Base-by-base conservation (phyloP, 2,888 invertebrate species). In the Eledona agricola region DNA sequence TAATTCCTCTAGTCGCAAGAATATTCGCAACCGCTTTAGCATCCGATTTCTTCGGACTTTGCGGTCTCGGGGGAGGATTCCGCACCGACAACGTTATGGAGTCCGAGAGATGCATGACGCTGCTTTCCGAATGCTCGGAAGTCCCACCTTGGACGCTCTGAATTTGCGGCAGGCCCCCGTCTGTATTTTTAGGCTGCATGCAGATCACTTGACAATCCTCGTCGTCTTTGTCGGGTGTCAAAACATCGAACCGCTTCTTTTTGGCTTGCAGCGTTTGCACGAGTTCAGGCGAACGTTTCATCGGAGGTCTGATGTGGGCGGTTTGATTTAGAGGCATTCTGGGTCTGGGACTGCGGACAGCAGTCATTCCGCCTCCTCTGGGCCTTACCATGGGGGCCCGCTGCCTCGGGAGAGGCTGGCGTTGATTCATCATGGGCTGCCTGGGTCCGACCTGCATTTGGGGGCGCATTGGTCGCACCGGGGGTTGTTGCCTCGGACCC, bases 21-120 rank as follows among this genome's bases (percentile, higher is more conserved):
- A 90, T 86, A 69, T 86, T 87, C 0, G 90, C 89, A 66, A 90
- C 89, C 0, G 87, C 86, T 65, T 84, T 87, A 0, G 88, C 87
- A 70, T 89, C 87, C 22, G 84, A 83, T 64, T 85, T 85, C 34
- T 84, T 84, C 1, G 77, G 69, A 40, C 66, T 68, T 5, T 66
- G 64, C 1, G 69, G 67, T 45, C 64, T 58, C 1, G 70, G 72
- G 9, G 69, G 70, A n/a, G 75, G 74, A 60, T 83, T 83, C 26
- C 81, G 75, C 6, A 81, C 78, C 19, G 87, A 87, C 59, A 89
- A 78, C 1, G 88, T 88, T 54, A 88, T 86, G 51, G 87, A 86
- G 66, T 87, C 87, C n/a, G 86, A 86, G 26, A 88, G 75, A 72
- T 86, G 87, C 68, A 88, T 80, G 1, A 81, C 79, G 7, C 80